Evolutionary conservation across 2,113 vertebrate species (phyloP).

Genomic region (Zapornia atra): DNA sequence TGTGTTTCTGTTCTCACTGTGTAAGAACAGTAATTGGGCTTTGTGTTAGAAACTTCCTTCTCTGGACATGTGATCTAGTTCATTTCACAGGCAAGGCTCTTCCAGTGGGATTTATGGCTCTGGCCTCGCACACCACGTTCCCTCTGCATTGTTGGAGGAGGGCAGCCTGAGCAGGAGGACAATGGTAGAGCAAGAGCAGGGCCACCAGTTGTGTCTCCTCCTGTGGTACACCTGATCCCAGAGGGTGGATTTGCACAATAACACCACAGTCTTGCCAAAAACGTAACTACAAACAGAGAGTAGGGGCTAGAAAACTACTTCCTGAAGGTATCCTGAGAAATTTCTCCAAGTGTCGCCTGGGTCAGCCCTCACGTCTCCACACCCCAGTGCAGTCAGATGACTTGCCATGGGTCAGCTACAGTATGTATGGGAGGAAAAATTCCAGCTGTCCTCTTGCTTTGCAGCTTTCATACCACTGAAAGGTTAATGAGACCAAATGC

Average conservation of each 20-base stretch:
- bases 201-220: not conserved
- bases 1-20: not conserved
- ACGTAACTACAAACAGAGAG: not conserved
- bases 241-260: rapidly evolving
- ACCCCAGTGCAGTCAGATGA: not conserved
- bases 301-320: not conserved
- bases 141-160: not conserved
- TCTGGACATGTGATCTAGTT: not conserved
- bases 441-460: conserved; percentile 16
- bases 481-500: not conserved
- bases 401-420: not conserved
- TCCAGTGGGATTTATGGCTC: not conserved
- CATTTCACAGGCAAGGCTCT: not conserved
- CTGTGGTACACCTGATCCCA: not conserved
- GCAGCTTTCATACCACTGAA: conserved; percentile 19
- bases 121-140: not conserved
- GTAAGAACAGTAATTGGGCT: not conserved
- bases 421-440: not conserved
- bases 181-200: not conserved
- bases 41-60: not conserved
- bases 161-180: not conserved
- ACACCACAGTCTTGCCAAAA: not conserved
- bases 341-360: not conserved
- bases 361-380: not conserved
- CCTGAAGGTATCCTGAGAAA: not conserved